Percentiles rank a stretch among this genome's conserved stretches.
Conservation (phyloP, 2,888 invertebrate species). For the Andrena chrysosceles region DNA sequence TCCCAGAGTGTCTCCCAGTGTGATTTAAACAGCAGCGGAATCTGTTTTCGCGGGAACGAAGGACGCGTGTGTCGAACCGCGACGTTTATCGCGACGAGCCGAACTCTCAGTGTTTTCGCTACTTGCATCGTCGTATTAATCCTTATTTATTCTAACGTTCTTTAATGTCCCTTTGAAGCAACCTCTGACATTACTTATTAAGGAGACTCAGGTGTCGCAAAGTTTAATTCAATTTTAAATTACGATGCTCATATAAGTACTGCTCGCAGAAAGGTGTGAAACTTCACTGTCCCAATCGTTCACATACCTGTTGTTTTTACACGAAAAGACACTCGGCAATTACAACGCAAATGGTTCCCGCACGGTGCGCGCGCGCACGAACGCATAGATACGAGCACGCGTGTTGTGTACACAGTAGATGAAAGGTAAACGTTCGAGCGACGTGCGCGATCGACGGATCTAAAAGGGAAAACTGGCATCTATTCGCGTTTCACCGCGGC, state of each 20-base stretch:
- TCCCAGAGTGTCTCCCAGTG: background rate
- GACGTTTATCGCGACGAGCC: background rate
- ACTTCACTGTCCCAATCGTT: too few relatives aligned
- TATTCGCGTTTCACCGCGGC: background rate
- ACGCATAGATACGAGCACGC: background rate
- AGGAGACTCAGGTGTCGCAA: too few relatives aligned
- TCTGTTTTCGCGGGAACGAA: background rate
- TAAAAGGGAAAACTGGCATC: conserved; percentile 8
- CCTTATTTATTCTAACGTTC: too few relatives aligned
- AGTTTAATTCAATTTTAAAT: too few relatives aligned
- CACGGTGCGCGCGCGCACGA: background rate
- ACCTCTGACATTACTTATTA: too few relatives aligned
- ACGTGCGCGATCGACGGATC: background rate
- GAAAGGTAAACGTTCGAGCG: background rate
- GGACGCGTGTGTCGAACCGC: background rate
- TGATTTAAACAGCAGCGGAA: background rate
- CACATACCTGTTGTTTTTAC: too few relatives aligned
- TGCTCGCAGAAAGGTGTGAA: too few relatives aligned
- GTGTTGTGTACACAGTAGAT: background rate
- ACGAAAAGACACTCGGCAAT: too few relatives aligned
- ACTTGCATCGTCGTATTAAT: too few relatives aligned
- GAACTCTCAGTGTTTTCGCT: background rate
- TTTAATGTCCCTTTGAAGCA: too few relatives aligned
- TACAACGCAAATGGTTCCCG: too few relatives aligned
- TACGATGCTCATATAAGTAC: too few relatives aligned